Evolutionary conservation across 2,888 invertebrate species (phyloP).

Genomic region (Drosophila niveifrons): DNA sequence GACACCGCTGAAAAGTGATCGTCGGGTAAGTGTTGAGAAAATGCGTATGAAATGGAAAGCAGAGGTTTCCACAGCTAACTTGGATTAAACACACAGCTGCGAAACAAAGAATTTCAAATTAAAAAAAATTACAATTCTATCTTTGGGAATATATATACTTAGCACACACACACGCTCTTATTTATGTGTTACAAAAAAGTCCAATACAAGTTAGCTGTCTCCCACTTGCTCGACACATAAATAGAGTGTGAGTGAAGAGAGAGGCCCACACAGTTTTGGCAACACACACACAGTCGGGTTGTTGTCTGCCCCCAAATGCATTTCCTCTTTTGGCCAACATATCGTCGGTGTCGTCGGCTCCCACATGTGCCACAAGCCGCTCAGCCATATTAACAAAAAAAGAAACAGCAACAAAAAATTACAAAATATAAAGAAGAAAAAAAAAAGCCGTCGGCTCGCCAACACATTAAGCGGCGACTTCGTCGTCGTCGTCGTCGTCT

Average conservation of each 20-base stretch:
- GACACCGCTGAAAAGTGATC: conserved; percentile 84
- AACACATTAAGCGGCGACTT: conserved; percentile 55
- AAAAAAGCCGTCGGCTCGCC: conserved; percentile 70
- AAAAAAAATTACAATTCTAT: conserved; percentile 5
- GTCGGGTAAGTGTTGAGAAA: conserved; percentile 83
- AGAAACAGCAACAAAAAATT: background rate
- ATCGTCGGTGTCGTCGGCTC: conserved; percentile 58
- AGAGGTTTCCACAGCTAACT: conserved; percentile 17
- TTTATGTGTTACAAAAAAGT: conserved; percentile 37
- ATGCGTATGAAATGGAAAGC: background rate
- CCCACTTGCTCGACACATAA: conserved; percentile 40
- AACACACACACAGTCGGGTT: conserved; percentile 41
- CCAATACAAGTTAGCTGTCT: conserved; percentile 46
- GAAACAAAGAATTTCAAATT: background rate
- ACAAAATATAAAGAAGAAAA: conserved; percentile 30
- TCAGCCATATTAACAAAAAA: conserved; percentile 30
- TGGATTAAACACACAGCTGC: conserved; percentile 31
- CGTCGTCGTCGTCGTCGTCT: conserved; percentile 31
- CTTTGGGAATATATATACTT: conserved; percentile 47
- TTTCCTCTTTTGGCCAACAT: conserved; percentile 78
- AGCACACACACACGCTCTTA: conserved; percentile 24
- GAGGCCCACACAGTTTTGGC: conserved; percentile 55
- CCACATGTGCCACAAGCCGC: conserved; percentile 59
- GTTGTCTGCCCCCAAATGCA: conserved; percentile 78
- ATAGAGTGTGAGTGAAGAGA: conserved; percentile 23